Base-by-base conservation (phyloP, 2,113 vertebrate genomes). In the Puntigrus tetrazona region DNA sequence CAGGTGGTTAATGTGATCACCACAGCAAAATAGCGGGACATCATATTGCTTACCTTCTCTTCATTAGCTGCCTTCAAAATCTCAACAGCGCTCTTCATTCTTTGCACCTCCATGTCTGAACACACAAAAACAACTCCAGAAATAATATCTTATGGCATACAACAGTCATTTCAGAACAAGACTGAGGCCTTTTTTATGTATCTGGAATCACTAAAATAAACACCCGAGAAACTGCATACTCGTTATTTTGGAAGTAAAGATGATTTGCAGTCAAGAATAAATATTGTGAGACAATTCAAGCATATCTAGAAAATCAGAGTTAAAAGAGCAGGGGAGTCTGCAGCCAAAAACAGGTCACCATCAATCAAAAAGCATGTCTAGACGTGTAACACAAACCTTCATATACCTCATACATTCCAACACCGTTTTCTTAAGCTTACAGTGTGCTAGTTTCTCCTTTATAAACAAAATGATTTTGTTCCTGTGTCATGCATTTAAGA, bases 51-150 rank as follows among this genome's bases (percentile, higher is more conserved):
- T 70, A 95, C 94, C 94, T 95, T 95, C 50, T 93, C 90, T 59
- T 93, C 86, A 6, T 93, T 94, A 45, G 89, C 83, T 0, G 86
- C 88, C 25, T 89, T 91, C 78, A 94, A 87, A 1, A 88, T 87
- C 88, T 93, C 89, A 81, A 94, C 61, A 63, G 83, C 86, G 63
- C 55, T 89, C 91, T 91, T 95, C 90, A 94, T 91, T 80, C 87
- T 91, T 84, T 93, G 78, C 88, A 93, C 87, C 74, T 99, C 97
- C 61, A 94, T 78, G 90, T 98, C 98, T 98, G 91, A 73, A 67
- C 18, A 43, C 22, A 84, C 36, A 77, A 36, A 80, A 81, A 25
- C 45, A 52, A 7, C 14, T 45, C 25, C 52, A 3, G 11, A 29
- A 57, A 57, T 55, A 29, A 45, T 13, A 27, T 16, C 6, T 7